A percentile compares a stretch with the other conserved stretches of the same genome.
These are phyloP conservation scores for Oreochromis tanganicae DNA, from an alignment of 2,113 vertebrate genomes.

Conservation along the genomic window DNA sequence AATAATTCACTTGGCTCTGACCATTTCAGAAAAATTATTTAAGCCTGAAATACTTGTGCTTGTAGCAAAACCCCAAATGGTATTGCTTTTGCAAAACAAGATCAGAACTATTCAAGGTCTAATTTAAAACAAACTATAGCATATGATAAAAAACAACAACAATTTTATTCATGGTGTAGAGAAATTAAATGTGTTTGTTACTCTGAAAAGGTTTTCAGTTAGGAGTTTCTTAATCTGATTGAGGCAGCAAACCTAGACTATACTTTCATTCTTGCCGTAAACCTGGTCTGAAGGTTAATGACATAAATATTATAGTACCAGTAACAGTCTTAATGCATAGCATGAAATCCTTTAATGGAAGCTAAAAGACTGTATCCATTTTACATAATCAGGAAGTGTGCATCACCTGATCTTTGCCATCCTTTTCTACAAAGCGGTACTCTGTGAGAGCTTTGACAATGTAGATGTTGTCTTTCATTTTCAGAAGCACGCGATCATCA, in stretches of 20 bases:
- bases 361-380: fast-evolving
- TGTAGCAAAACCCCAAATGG: fast-evolving
- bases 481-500: conserved; percentile 83
- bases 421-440: conserved; percentile 85
- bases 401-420: conserved; percentile 86
- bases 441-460: conserved; percentile 85
- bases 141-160: background rate
- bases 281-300: background rate
- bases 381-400: background rate
- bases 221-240: background rate
- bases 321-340: background rate
- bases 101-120: background rate
- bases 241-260: background rate
- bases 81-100: background rate
- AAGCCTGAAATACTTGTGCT: background rate
- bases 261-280: background rate
- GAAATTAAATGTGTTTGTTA: background rate
- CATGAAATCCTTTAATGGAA: background rate
- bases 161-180: background rate
- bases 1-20: background rate
- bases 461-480: conserved; percentile 86
- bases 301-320: background rate
- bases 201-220: background rate
- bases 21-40: background rate
- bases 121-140: background rate